Evolutionary conservation across 2,888 invertebrate species (phyloP).

Genomic region (Metacarcinus magister): DNA sequence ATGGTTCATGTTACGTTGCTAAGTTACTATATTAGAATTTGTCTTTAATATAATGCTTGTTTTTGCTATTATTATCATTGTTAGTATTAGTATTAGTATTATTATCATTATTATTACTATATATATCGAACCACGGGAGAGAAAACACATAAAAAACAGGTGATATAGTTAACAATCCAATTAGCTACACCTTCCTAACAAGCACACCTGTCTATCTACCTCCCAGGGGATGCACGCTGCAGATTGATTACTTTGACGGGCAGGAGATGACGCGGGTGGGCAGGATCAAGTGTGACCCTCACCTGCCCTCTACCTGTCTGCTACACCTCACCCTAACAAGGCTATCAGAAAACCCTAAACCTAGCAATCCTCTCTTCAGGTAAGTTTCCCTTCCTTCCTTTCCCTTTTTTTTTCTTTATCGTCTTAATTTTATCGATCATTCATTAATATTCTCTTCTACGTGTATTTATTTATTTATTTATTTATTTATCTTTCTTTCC

Average conservation of each 20-base stretch:
- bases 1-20: no score
- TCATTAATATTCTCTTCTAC: neutral
- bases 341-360: conserved; percentile 54
- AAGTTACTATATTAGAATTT: no score
- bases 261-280: conserved; percentile 78
- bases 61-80: neutral
- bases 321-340: conserved; percentile 79
- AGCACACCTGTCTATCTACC: neutral
- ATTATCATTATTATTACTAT: neutral
- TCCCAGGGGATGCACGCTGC: conserved; percentile 80
- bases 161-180: neutral
- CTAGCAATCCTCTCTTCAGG: conserved; percentile 74
- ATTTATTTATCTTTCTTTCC: neutral
- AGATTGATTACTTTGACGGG: conserved; percentile 81
- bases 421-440: neutral
- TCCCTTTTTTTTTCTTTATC: neutral
- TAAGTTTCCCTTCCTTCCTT: neutral
- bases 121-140: neutral
- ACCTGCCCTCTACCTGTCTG: conserved; percentile 73
- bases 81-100: neutral
- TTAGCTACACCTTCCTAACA: neutral
- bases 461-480: neutral
- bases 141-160: neutral
- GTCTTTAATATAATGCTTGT: no score
- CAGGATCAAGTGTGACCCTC: conserved; percentile 82